Evolutionary conservation across 2,797 vertebrate species (phyloP), one percentile per base, ranked within the genome.

Genomic region (Malacoctenus gilli): DNA sequence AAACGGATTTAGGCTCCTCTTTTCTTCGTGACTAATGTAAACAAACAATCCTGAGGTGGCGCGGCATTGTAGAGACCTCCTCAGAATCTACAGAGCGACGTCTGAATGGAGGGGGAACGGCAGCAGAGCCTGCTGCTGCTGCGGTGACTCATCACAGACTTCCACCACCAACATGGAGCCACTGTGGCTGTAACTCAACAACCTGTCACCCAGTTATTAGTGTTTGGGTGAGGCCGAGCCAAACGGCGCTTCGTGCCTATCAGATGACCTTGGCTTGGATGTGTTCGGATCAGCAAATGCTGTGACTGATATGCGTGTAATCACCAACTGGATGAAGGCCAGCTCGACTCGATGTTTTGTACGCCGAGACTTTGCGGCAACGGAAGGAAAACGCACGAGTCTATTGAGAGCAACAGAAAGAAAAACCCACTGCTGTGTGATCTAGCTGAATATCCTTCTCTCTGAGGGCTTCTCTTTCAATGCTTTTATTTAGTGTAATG

Each of bases 251-350:
- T 25, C 20, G 4, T 59, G 50, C 56, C 67, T 68, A 83, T 80
- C 37, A 2, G 70, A 78, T 85, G 82, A 89, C 87, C 84, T 89
- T 88, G 81, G 65, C 12, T n/a, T 0, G 75, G 62, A 85, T 85
- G 60, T 66, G 68, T 69, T 74, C 74, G 59, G 81, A 78, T 87
- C 79, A 80, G 81, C 76, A 77, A 79, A 86, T 47, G 38, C 62
- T 71, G 80, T 56, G 79, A 78, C 75, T 69, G 76, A 82, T 80
- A 70, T 53, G 80, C 32, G 22, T 80, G 71, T 74, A 83, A 84
- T 88, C 66, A 79, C 57, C 18, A 21, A 48, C 11, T 71, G 82
- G 82, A 61, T 18, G 5, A 15, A 19, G 6, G 76, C 74, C 77
- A 73, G 56, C 22, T 42, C 35, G 23, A 38, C 68, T 58, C 48